Evolutionary conservation across 2,888 invertebrate species (phyloP).

Genomic region (Mesorhabditis spiculigera): DNA sequence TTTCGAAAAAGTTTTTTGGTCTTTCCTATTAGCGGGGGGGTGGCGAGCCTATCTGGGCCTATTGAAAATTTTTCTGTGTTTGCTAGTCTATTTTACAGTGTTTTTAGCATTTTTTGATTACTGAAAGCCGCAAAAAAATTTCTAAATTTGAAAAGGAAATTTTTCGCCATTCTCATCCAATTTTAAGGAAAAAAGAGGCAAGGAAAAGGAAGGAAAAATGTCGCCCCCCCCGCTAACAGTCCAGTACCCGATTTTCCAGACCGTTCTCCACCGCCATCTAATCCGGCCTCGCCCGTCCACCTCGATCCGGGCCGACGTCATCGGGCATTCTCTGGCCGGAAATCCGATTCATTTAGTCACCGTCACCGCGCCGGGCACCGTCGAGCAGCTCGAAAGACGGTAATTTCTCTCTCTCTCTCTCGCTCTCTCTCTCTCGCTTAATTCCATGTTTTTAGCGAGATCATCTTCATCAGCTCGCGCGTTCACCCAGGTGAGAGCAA

Average conservation of each 20-base stretch:
- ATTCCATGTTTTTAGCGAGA: conserved; percentile 18
- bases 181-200: no score
- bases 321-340: conserved; percentile 33
- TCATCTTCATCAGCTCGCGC: conserved; percentile 73
- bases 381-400: conserved; percentile 48
- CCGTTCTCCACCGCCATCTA: neutral
- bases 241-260: neutral
- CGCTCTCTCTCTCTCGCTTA: neutral
- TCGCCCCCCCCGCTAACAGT: no score
- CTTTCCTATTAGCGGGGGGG: no score
- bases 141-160: neutral
- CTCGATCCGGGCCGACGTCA: conserved; percentile 25
- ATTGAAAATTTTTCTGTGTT: neutral
- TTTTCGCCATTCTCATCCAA: neutral
- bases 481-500: conserved; percentile 86
- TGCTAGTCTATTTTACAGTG: neutral
- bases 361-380: conserved; percentile 65
- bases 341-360: conserved; percentile 70
- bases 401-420: neutral
- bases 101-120: neutral
- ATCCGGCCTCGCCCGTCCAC: neutral
- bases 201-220: no score
- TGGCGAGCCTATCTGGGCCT: no score
- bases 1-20: neutral
- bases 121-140: neutral